A percentile compares a stretch with the other conserved stretches of the same genome.
phyloP scores from a whole-genome alignment of 1,140 invertebrate genomes.

The Aphaenogaster ashmeadi region DNA sequence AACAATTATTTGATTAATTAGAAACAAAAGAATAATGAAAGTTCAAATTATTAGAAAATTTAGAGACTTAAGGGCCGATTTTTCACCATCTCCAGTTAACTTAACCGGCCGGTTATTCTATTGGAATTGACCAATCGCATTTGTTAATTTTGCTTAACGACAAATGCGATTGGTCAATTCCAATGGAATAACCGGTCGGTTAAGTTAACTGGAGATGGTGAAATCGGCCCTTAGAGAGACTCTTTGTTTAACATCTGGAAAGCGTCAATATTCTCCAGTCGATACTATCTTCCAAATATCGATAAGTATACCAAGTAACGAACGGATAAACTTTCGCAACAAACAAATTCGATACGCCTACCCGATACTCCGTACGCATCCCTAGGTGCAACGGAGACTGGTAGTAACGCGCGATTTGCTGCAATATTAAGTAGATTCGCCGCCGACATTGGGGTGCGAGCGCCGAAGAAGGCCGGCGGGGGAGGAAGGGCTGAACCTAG shows the following conservation, averaged over 20 bases:
- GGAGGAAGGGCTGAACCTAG: not conserved
- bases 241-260: not conserved
- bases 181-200: too few relatives aligned
- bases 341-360: constrained; percentile 10
- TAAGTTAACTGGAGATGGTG: too few relatives aligned
- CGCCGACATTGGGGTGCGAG: constrained; percentile 9
- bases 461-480: not conserved
- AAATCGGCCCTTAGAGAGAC: too few relatives aligned
- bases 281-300: not conserved
- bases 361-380: constrained; percentile 29
- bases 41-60: not conserved
- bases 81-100: too few relatives aligned
- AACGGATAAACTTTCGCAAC: constrained; percentile 16
- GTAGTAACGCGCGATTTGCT: constrained; percentile 69
- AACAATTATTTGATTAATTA: too few relatives aligned
- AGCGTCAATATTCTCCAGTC: not conserved
- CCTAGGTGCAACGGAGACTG: not conserved
- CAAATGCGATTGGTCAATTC: too few relatives aligned
- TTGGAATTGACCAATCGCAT: too few relatives aligned
- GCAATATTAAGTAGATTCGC: constrained; percentile 79
- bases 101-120: too few relatives aligned
- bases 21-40: not conserved
- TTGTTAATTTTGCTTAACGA: too few relatives aligned
- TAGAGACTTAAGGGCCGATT: too few relatives aligned
- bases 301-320: not conserved